phyloP scores from a whole-genome alignment of 2,888 invertebrate genomes.

The Crioceris asparagi region DNA sequence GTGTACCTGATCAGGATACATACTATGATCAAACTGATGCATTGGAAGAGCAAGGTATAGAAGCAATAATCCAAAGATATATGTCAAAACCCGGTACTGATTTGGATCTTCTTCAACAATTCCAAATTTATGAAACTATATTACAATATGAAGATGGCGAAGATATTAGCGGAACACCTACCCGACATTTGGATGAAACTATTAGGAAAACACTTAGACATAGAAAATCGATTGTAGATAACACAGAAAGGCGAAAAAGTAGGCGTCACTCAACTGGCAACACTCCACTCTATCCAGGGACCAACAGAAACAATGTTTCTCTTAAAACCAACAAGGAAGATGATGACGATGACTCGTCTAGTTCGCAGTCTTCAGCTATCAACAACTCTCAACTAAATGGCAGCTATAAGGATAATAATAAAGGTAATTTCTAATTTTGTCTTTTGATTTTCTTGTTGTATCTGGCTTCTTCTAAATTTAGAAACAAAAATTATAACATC shows the following conservation, averaged over 20 bases:
- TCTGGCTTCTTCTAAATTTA: not conserved
- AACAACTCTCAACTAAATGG: conserved; percentile 45
- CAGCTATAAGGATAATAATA: conserved; percentile 45
- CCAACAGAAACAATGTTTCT: conserved; percentile 24
- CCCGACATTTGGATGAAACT: conserved; percentile 54
- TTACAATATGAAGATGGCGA: conserved; percentile 81
- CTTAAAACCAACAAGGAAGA: conserved; percentile 33
- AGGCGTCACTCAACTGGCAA: conserved; percentile 63
- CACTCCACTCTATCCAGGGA: conserved; percentile 38
- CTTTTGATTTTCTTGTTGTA: conserved; percentile 5
- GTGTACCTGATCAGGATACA: conserved; percentile 87
- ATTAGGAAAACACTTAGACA: conserved; percentile 64
- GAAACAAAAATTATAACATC: not conserved
- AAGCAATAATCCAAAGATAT: conserved; percentile 74
- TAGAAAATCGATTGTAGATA: conserved; percentile 50
- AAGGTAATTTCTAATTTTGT: conserved; percentile 34
- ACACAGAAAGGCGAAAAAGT: conserved; percentile 66
- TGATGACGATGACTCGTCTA: conserved; percentile 47
- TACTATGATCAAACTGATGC: conserved; percentile 97
- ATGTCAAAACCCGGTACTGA: conserved; percentile 90
- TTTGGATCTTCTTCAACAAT: conserved; percentile 82
- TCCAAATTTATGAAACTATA: conserved; percentile 92
- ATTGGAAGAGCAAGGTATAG: conserved; percentile 89
- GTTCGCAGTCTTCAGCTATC: conserved; percentile 47
- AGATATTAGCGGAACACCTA: conserved; percentile 50